Evolutionary conservation across 2,797 vertebrate genomes (phyloP), one percentile per base, ranked within the genome.

Genomic region (Channa striata): DNA sequence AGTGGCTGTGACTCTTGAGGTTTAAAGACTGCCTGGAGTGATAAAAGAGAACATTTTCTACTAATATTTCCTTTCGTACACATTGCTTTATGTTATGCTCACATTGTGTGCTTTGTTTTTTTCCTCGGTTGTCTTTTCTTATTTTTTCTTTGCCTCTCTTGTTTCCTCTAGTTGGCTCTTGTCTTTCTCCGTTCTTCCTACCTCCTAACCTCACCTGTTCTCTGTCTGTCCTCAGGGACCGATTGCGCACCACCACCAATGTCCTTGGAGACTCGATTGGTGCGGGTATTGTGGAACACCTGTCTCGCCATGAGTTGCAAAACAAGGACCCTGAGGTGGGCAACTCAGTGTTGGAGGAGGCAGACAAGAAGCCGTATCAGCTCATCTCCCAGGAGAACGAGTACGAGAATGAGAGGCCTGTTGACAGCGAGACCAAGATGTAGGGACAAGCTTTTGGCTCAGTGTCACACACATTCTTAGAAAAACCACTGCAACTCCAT

Each of bases 181-280:
- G 14, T 66, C 19, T 47, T 50, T 43, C 2, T 16, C 49, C 9
- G 5, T 8, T 8, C 14, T 11, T 0, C 11, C 16, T 49, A 2
- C n/a, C 6, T 50, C 33, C 19, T 11, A 20, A 63, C 63, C 46
- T 80, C 19, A 75, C 47, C 30, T 46, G 17, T 19, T 57, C 49
- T 60, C 17, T 51, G 21, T 59, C 47, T 74, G 47, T 47, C 42
- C 30, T 39, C 75, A 99, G 98, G 87, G 97, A 99, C 82, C 96
- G 98, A 58, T 91, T 99, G 50, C 96, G 98, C 48, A 99, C 98
- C 59, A 95, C 92, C 72, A 99, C 97, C 33, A 99, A 99, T 0
- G 98, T 99, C 49, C 87, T 99, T 11, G 98, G 98, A 70, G 98
- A 99, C 82, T 99, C 98, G 10, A 96, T 99, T 0, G 97, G 98